Evolutionary conservation across 2,888 invertebrate species (phyloP).

Genomic region (Megaustenia siamemsis): DNA sequence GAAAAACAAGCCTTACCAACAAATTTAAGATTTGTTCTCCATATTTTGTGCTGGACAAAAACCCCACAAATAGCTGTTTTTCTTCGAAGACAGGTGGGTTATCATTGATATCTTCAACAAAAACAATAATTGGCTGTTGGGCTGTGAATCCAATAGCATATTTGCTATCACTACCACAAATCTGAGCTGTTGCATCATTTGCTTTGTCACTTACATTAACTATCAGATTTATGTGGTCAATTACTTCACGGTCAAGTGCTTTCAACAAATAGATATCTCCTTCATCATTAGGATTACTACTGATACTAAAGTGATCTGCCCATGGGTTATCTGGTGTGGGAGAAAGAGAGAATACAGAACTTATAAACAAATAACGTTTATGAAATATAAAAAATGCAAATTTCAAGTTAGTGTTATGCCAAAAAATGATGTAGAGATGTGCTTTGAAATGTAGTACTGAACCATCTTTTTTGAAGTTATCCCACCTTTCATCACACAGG

Average conservation of each 20-base stretch:
- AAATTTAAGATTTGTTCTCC: constrained; percentile 42
- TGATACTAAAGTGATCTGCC: constrained; percentile 45
- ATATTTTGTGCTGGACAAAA: constrained; percentile 49
- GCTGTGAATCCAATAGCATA: neutral
- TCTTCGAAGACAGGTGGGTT: constrained; percentile 53
- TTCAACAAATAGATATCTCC: constrained; percentile 35
- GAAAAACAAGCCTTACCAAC: constrained; percentile 42
- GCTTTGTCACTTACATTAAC: constrained; percentile 40
- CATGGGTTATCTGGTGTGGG: neutral
- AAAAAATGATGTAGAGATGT: too few species aligned
- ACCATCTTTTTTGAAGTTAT: too few species aligned
- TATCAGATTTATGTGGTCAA: constrained; percentile 20
- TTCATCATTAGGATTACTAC: neutral
- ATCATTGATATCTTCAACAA: constrained; percentile 53
- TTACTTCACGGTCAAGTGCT: constrained; percentile 51
- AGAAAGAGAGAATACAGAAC: neutral
- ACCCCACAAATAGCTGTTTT: constrained; percentile 24
- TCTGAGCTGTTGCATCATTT: neutral
- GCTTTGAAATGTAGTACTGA: too few species aligned
- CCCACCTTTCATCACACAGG: too few species aligned
- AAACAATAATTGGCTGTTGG: constrained; percentile 15
- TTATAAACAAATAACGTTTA: too few species aligned
- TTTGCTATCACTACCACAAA: neutral
- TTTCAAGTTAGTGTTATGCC: too few species aligned
- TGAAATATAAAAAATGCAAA: too few species aligned